Conservation (phyloP, 2,888 invertebrate genomes). For the Lasius platythorax region DNA sequence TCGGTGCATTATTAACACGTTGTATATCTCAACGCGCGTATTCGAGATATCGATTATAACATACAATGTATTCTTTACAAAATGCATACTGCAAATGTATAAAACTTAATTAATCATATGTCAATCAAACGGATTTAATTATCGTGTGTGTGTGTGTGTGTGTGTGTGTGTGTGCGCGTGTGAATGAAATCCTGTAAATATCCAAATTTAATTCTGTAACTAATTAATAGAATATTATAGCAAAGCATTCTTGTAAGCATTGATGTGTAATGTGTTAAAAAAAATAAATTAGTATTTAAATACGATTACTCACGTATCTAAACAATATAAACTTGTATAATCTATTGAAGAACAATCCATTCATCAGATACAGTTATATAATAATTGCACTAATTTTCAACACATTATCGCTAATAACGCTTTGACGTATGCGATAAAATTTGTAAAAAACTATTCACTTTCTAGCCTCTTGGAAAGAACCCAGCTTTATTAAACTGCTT, state of each 20-base stretch:
- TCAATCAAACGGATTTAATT: conserved; percentile 6
- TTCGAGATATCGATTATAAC: background rate
- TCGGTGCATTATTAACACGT: conserved; percentile 4
- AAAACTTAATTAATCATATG: conserved; percentile 29
- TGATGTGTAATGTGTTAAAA: background rate
- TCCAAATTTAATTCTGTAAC: background rate
- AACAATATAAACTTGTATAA: background rate
- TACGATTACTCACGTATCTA: background rate
- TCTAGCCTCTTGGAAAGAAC: no score
- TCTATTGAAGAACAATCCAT: background rate
- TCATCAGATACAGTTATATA: background rate
- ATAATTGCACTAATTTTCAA: background rate
- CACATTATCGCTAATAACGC: background rate
- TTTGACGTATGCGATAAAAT: no score
- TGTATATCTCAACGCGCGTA: background rate
- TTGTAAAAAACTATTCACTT: no score
- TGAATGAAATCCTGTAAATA: background rate
- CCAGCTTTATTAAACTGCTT: no score
- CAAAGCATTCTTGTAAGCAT: background rate
- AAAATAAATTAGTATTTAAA: background rate
- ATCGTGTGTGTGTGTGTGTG: no score
- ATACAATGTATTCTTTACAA: conserved; percentile 16
- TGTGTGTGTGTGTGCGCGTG: no score
- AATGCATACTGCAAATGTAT: background rate
- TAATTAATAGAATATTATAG: conserved; percentile 16